Evolutionary conservation across 2,113 vertebrate genomes (phyloP), one percentile per base, ranked within the genome.

Genomic region (Lycocorax pyrrhopterus): DNA sequence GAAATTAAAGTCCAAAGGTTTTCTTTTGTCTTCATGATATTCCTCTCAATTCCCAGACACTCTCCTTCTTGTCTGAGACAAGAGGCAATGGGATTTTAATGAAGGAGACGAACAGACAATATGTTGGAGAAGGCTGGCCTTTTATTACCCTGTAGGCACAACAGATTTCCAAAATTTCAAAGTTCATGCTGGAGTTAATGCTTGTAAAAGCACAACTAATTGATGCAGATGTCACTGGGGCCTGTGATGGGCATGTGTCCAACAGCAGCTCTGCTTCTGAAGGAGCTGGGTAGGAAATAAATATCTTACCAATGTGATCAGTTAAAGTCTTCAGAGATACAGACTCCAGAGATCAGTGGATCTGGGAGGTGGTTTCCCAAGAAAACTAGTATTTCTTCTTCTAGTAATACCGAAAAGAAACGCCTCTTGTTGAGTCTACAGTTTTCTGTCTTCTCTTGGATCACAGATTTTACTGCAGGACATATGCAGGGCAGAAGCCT

Each of bases 401-500:
- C 8, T 49, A 37, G 6, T 20, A 64, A 49, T 43, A 89, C 30
- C 1, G 62, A 64, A 75, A 81, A 56, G 5, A 52, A 60, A n/a
- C 0, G 0, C 3, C 6, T 75, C 6, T 73, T 78, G 5, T 27
- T 74, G 59, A 55, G 7, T 52, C 10, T 74, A 41, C n/a, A 47
- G 13, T 69, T 87, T 68, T 53, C 30, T 76, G 26, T 47, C 13
- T 52, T 55, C 23, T 55, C 26, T 84, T 62, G 63, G 32, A 43
- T 83, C 46, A 33, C 22, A 51, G 59, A 53, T 67, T 90, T 84
- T 81, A 67, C 43, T 86, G 39, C n/a, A 77, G 43, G 27, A 77
- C 17, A 9, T n/a, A n/a, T 0, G 0, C 0, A 0, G 10, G 63
- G 43, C 81, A 44, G n/a, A 83, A 67, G 16, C 15, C 22, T 56